These are phyloP conservation scores for Picus viridis DNA, from an alignment of 2,797 vertebrate species.

Conservation along the genomic window DNA sequence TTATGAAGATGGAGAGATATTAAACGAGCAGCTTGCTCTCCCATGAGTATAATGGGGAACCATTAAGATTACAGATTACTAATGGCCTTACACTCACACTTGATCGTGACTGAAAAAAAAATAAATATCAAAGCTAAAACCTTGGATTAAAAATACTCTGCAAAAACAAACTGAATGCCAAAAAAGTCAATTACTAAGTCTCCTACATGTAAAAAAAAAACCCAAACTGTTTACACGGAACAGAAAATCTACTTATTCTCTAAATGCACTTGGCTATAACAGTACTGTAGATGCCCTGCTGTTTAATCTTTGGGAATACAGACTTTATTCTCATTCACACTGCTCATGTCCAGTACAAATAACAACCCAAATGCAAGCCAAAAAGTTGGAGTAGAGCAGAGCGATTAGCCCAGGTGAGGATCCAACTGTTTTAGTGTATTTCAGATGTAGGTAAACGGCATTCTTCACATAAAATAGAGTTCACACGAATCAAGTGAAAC, in stretches of 20 bases:
- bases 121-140: background rate
- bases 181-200: conserved; percentile 8
- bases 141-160: background rate
- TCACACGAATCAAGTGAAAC: background rate
- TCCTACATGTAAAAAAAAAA: background rate
- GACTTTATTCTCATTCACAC: background rate
- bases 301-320: background rate
- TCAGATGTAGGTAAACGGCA: background rate
- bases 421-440: background rate
- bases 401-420: background rate
- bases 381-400: background rate
- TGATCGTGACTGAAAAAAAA: background rate
- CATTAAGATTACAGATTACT: conserved; percentile 12
- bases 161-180: conserved; percentile 17
- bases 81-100: conserved; percentile 5
- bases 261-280: background rate
- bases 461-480: background rate
- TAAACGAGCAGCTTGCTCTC: background rate
- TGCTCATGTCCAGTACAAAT: background rate
- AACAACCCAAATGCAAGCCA: background rate
- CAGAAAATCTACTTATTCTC: conserved; percentile 13
- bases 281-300: background rate
- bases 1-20: conserved; percentile 7
- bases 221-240: background rate
- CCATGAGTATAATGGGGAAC: background rate